phyloP scores from a whole-genome alignment of 2,888 invertebrate genomes.

The Hartigia nigra region DNA sequence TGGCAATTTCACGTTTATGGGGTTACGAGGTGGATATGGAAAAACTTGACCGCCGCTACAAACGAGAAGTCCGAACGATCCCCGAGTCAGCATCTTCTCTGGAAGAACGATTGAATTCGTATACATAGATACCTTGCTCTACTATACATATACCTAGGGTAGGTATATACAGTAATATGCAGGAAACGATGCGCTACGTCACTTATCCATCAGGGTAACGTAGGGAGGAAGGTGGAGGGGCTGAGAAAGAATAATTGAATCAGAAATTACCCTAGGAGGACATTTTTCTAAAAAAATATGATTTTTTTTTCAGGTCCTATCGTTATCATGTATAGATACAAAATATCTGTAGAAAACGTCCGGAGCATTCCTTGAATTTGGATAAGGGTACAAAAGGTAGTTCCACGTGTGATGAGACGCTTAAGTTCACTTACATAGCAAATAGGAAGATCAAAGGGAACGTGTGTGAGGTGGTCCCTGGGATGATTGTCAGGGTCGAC shows the following conservation, averaged over 20 bases:
- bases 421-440: not conserved
- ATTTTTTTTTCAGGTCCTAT: not conserved
- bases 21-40: constrained; percentile 15
- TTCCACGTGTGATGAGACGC: not conserved
- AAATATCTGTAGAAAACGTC: not conserved
- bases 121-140: not conserved
- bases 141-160: not conserved
- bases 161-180: not conserved
- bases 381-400: not conserved
- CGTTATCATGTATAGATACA: not conserved
- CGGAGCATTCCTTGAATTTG: not conserved
- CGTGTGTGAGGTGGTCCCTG: not conserved
- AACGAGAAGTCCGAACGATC: constrained; percentile 15
- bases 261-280: not conserved
- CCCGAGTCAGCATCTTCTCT: constrained; percentile 27
- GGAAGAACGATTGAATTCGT: constrained; percentile 26
- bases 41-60: constrained; percentile 17
- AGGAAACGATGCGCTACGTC: not conserved
- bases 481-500: not conserved
- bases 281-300: not conserved
- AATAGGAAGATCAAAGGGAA: not conserved
- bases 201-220: not conserved
- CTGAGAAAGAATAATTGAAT: not conserved
- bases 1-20: not conserved
- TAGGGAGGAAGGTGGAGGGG: not conserved